Base-by-base conservation (phyloP, 1,140 invertebrate species). In the Lepidostoma basale region DNA sequence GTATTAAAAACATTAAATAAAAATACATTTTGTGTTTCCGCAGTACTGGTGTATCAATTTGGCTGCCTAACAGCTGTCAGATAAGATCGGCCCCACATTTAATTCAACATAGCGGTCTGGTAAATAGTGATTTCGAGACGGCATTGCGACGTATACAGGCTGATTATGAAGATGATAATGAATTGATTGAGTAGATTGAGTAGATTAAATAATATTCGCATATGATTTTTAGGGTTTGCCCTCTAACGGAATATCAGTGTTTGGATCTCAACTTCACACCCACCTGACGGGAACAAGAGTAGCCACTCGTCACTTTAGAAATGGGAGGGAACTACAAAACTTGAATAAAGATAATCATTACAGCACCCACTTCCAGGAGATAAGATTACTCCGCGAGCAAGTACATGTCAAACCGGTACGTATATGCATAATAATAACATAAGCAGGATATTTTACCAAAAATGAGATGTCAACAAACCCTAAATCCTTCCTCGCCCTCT, bases 311-410 rank as follows among this genome's bases (percentile, higher is more conserved):
- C 96, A 98, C 76, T 84, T 94, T 54, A 86, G 97, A 20, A 85
- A 87, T 26, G 94, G 92, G 0, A 80, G 86, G 1, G 90, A 92
- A 75, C 80, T 99, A 40, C 88, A 90, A 0, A 86, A 90, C 74
- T 79, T 99, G 1, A 98, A 99, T 79, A 84, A 90, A 60, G 98
- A 99, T 78, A 88, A 97, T 77, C 97, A 98, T 82, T 99, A 97
- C 79, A 97, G 94, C 64, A 94, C 96, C 8, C 97, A 99, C 84
- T 99, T 98, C 81, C 98, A 99, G 83, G 97, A 99, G 83, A 99
- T 99, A 73, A 84, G 96, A 72, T 82, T 90, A 20, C 80, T 99
- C 30, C 92, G 93, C 65, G 81, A 87, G 74, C 88, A 88, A 9
- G 90, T 95, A 0, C 85, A 81, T 18, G 81, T 99, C n/a, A 75